These are phyloP conservation scores for Xylota segnis DNA, from an alignment of 2,888 invertebrate species.

Conservation along the genomic window DNA sequence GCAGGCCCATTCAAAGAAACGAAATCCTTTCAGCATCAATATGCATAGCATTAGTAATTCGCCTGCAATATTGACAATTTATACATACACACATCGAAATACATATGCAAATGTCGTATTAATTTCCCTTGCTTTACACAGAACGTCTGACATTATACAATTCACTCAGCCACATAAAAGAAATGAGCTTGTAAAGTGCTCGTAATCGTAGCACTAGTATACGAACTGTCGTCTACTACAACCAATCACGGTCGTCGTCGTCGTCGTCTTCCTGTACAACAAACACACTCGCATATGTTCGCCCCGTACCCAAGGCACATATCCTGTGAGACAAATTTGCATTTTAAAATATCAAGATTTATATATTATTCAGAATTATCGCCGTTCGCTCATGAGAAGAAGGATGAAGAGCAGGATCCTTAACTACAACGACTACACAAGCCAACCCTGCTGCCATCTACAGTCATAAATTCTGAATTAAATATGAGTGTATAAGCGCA, in stretches of 20 bases:
- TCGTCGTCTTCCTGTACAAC: neutral
- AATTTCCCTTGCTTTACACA: conserved; percentile 67
- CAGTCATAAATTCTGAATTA: conserved; percentile 71
- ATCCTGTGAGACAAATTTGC: conserved; percentile 79
- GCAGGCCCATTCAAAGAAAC: neutral
- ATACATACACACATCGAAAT: conserved; percentile 46
- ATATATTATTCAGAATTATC: conserved; percentile 78
- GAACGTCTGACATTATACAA: conserved; percentile 42
- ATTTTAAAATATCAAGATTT: conserved; percentile 79
- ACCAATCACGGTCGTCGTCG: neutral
- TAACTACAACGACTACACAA: conserved; percentile 32
- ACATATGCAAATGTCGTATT: conserved; percentile 71
- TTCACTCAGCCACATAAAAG: conserved; percentile 68
- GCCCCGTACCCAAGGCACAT: conserved; percentile 4
- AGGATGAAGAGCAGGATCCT: conserved; percentile 37
- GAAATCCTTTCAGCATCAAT: conserved; percentile 56
- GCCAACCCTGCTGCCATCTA: conserved; percentile 53
- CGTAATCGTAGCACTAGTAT: conserved; percentile 63
- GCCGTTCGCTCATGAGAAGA: conserved; percentile 54
- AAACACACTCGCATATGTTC: conserved; percentile 6
- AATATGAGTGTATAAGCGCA: conserved; percentile 35
- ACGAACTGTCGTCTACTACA: conserved; percentile 35
- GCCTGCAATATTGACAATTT: conserved; percentile 70
- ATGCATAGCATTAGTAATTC: conserved; percentile 61
- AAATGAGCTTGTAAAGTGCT: conserved; percentile 73